Evolutionary conservation across 2,797 vertebrate genomes (phyloP).

Genomic region (Todus mexicanus): DNA sequence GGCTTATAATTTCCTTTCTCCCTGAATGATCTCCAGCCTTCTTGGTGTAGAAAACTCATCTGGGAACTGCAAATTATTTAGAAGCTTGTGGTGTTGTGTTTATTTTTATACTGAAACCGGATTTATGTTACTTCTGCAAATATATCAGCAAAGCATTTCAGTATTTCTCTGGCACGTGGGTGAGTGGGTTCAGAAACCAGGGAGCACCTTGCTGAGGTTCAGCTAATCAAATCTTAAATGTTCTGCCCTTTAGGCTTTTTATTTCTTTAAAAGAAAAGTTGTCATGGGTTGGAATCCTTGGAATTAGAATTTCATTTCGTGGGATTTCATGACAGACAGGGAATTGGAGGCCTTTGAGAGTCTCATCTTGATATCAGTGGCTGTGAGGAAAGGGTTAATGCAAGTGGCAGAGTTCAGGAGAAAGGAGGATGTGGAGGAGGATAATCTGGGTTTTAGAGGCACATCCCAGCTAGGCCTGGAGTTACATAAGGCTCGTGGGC

Average conservation of each 20-base stretch:
- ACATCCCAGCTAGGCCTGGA: neutral
- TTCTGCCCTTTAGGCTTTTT: neutral
- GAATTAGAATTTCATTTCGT: too few relatives aligned
- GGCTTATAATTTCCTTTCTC: neutral
- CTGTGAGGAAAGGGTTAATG: neutral
- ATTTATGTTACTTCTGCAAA: neutral
- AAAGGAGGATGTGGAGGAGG: neutral
- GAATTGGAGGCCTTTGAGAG: neutral
- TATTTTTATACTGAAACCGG: neutral
- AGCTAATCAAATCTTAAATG: neutral
- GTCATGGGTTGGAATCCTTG: too few relatives aligned
- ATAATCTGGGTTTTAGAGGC: neutral
- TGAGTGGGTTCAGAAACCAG: neutral
- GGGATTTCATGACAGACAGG: neutral
- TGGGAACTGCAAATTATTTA: constrained; percentile 14
- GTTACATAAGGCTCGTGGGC: neutral
- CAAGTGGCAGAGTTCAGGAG: neutral
- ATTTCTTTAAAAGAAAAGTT: too few relatives aligned
- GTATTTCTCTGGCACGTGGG: neutral
- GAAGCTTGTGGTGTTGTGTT: neutral
- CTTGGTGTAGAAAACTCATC: neutral
- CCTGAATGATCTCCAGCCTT: neutral
- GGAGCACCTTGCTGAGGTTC: neutral
- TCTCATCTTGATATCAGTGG: neutral
- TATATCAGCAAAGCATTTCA: neutral